These are phyloP conservation scores for Chydorus sphaericus DNA, from an alignment of 2,888 invertebrate genomes.

Conservation along the genomic window DNA sequence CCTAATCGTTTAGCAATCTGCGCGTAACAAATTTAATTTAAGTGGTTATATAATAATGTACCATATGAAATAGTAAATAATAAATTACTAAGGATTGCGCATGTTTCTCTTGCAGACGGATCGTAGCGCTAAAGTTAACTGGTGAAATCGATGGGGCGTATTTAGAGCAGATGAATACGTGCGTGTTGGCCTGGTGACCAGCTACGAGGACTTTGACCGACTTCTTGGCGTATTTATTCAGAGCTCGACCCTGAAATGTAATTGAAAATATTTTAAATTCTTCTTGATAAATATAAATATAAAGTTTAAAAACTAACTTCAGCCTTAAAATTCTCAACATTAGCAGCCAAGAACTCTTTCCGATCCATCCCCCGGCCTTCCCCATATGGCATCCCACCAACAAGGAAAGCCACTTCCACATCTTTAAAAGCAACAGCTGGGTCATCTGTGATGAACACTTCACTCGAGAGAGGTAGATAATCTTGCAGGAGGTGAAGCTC, in stretches of 20 bases:
- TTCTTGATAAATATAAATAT: too few relatives aligned
- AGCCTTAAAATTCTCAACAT: conserved; percentile 94
- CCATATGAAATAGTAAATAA: too few relatives aligned
- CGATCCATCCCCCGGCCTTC: conserved; percentile 99
- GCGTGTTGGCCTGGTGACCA: conserved; percentile 98
- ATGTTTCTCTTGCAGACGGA: conserved; percentile 93
- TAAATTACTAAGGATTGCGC: conserved; percentile 80
- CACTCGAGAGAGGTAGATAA: conserved; percentile 71
- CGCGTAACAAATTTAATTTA: neutral
- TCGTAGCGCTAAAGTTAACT: conserved; percentile 95
- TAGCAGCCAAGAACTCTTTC: conserved; percentile 90
- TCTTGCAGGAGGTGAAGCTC: conserved; percentile 93
- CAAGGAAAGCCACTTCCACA: conserved; percentile 88
- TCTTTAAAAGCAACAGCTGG: conserved; percentile 87
- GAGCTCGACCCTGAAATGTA: conserved; percentile 56
- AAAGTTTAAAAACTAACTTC: conserved; percentile 39
- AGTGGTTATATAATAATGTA: too few relatives aligned
- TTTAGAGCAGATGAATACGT: conserved; percentile 86
- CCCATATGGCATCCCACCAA: conserved; percentile 94
- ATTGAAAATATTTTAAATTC: too few relatives aligned
- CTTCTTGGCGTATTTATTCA: conserved; percentile 79
- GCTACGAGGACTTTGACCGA: conserved; percentile 91
- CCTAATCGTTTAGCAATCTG: conserved; percentile 17
- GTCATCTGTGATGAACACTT: conserved; percentile 76
- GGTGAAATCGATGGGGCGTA: conserved; percentile 92